Base-by-base conservation (phyloP, 2,113 vertebrate species). In the Brachypodius melanocephalos region DNA sequence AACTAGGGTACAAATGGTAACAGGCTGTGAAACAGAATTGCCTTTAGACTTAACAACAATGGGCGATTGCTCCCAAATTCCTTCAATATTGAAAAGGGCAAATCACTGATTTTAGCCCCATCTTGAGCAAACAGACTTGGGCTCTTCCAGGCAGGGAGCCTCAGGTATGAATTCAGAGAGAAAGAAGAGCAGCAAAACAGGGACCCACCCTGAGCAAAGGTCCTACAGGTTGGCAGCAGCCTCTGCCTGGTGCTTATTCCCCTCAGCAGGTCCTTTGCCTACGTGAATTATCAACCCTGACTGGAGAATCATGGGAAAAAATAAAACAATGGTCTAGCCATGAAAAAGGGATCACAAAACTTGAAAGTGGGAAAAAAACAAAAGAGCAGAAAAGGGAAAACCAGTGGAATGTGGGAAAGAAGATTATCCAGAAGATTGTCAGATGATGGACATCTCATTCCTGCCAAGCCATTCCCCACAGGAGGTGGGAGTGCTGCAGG, bases 21-120 rank as follows among this genome's bases (percentile, higher is more conserved):
- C 52, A 91, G 57, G 18, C 40, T 68, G 57, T 51, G 77, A 72
- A 93, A 67, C 31, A 63, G 62, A 78, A 68, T 79, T 85, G 28
- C 17, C 66, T 65, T 87, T 85, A 82, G 7, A 72, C 49, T 82
- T 82, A 59, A 85, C 46, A 92, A 87, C 52, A 88, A 74, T 74
- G 43, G 40, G 31, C 9, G 59, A 72, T 59, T 84, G 43, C n/a
- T 81, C 40, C 48, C n/a, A 67, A 81, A 84, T 86, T 32, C 24
- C 17, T 46, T 77, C 80, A 67, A 2, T 42, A 84, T 8, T 74
- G 38, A 73, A 93, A 76, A 68, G 29, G 31, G 14, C 6, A 66
- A 51, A 63, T 80, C 51, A 66, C 17, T 65, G 0, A 43, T 42
- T 77, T 80, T 73, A 92, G 18, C 14, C 18, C 28, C 5, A 10